phyloP scores from a whole-genome alignment of 37 sponge, comb jelly and placozoan genomes.

The Halisarca cf. caerulea region DNA sequence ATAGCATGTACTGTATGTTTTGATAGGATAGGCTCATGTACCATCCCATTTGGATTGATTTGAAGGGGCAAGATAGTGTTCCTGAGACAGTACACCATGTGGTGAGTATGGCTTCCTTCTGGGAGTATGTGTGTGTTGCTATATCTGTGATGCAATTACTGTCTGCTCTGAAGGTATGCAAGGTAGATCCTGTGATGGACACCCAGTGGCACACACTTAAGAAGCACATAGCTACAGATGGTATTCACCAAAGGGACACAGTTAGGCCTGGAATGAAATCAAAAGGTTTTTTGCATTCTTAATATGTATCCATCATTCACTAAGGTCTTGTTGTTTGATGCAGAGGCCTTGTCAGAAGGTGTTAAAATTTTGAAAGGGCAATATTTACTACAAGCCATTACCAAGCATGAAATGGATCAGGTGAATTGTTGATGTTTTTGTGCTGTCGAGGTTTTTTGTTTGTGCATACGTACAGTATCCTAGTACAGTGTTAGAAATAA shows the following conservation, averaged over 20 bases:
- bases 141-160: neutral
- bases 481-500: too few species aligned
- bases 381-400: constrained; percentile 84
- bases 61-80: constrained; percentile 94
- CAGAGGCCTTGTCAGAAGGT: constrained; percentile 86
- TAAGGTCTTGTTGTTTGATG: too few species aligned
- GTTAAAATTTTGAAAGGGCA: constrained; percentile 90
- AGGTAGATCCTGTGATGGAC: constrained; percentile 84
- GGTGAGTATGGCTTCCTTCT: too few species aligned
- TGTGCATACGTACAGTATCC: too few species aligned
- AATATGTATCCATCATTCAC: too few species aligned
- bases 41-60: constrained; percentile 96
- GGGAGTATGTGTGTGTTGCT: constrained; percentile 1
- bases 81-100: constrained; percentile 96
- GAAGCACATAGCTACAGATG: constrained; percentile 69
- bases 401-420: constrained; percentile 89
- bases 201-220: constrained; percentile 74
- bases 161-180: constrained; percentile 41
- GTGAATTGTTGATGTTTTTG: neutral
- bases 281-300: constrained; percentile 11
- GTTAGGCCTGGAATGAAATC: constrained; percentile 22
- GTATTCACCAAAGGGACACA: constrained; percentile 72
- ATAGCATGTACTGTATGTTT: too few species aligned
- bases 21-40: constrained; percentile 86
- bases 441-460: too few species aligned